phyloP scores from a whole-genome alignment of 2,888 invertebrate species.

The Malachius bipustulatus region DNA sequence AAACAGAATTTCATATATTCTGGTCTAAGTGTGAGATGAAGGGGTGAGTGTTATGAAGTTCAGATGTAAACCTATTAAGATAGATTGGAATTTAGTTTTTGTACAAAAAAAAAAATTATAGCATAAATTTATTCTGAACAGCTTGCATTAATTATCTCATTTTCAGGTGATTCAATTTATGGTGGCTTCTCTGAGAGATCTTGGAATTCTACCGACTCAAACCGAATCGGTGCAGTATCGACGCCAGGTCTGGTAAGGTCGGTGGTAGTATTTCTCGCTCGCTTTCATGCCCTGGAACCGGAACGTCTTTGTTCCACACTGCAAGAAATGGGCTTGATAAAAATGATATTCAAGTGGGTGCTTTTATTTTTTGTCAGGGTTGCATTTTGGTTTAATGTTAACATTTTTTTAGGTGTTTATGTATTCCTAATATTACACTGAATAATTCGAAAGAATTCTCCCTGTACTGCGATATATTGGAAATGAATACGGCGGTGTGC shows the following conservation, averaged over 20 bases:
- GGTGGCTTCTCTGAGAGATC: conserved; percentile 16
- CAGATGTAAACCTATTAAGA: too few relatives aligned
- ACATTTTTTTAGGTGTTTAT: conserved; percentile 33
- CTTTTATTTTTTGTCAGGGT: too few relatives aligned
- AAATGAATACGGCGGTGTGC: conserved; percentile 41
- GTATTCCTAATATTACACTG: conserved; percentile 30
- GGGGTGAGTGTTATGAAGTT: too few relatives aligned
- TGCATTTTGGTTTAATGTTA: conserved; percentile 11
- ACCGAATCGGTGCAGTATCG: conserved; percentile 23
- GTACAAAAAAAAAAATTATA: too few relatives aligned
- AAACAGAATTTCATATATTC: too few relatives aligned
- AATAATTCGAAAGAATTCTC: conserved; percentile 32
- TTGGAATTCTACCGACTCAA: conserved; percentile 13
- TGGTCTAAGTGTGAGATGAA: too few relatives aligned
- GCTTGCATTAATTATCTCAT: too few relatives aligned
- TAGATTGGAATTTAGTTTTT: too few relatives aligned
- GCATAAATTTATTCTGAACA: too few relatives aligned
- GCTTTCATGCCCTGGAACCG: conserved; percentile 36
- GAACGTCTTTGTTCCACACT: conserved; percentile 34
- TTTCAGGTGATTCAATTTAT: not conserved
- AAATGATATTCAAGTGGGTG: conserved; percentile 39
- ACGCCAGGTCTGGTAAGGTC: conserved; percentile 40
- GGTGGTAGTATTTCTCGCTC: conserved; percentile 36
- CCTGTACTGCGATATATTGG: conserved; percentile 38
- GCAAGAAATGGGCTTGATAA: conserved; percentile 38